Evolutionary conservation across 2,797 vertebrate genomes (phyloP).

Genomic region (Tangara arthus): DNA sequence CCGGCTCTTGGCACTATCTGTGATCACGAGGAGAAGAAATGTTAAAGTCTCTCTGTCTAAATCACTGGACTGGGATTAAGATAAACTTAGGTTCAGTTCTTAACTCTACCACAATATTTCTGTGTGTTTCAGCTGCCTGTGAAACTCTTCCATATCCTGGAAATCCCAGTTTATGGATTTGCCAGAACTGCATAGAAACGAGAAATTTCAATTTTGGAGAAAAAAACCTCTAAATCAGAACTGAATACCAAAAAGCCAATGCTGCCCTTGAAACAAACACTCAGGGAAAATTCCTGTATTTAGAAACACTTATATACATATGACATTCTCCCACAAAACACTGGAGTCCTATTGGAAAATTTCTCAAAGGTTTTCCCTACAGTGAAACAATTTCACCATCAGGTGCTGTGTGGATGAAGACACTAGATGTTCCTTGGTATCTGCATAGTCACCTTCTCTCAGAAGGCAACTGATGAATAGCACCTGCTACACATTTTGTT

Average conservation of each 20-base stretch:
- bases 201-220: neutral
- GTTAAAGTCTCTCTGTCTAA: neutral
- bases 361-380: neutral
- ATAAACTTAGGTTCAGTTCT: neutral
- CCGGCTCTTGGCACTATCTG: neutral
- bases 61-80: neutral
- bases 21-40: neutral
- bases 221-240: neutral
- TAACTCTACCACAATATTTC: neutral
- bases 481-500: neutral
- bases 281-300: neutral
- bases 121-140: rapidly evolving
- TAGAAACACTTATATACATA: neutral
- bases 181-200: rapidly evolving
- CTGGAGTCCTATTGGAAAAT: neutral
- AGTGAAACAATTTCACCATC: neutral
- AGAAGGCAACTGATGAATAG: neutral
- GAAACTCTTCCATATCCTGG: neutral
- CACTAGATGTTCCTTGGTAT: neutral
- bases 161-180: neutral
- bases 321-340: neutral
- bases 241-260: neutral
- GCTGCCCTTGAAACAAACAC: neutral
- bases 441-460: neutral
- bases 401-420: neutral